Evolutionary conservation across 1,140 invertebrate genomes (phyloP).

Genomic region (Eubasilissa regina): DNA sequence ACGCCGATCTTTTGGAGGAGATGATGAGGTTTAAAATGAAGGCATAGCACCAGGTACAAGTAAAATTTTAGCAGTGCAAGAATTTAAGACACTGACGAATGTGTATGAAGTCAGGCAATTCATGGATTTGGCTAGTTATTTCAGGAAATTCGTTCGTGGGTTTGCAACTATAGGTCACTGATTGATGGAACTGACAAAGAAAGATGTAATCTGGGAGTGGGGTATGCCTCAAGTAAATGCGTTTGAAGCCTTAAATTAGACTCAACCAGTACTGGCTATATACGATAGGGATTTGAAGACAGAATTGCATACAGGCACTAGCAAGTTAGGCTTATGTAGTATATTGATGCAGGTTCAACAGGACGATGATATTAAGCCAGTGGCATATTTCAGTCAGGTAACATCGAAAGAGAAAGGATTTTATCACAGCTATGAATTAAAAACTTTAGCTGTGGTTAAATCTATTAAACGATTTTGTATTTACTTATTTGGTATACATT

Average conservation of each 20-base stretch:
- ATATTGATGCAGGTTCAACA: conserved; percentile 14
- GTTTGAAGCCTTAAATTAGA: neutral
- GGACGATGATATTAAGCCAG: conserved; percentile 60
- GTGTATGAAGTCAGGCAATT: conserved; percentile 17
- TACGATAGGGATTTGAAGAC: neutral
- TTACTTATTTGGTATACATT: too few relatives aligned
- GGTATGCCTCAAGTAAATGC: neutral
- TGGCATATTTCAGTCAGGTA: conserved; percentile 63
- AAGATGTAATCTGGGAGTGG: conserved; percentile 1
- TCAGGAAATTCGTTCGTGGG: conserved; percentile 60
- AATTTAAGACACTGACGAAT: conserved; percentile 4
- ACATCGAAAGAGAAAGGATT: conserved; percentile 61
- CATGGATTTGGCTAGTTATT: conserved; percentile 61
- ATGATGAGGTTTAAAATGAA: neutral
- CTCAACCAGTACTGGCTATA: neutral
- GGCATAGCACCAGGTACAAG: neutral
- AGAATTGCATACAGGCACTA: neutral
- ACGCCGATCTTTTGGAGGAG: neutral
- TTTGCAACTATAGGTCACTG: conserved; percentile 56
- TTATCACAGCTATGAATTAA: conserved; percentile 65
- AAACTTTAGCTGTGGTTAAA: too few relatives aligned
- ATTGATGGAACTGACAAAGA: conserved; percentile 29
- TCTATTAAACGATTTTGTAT: too few relatives aligned
- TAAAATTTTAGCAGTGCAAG: conserved; percentile 7
- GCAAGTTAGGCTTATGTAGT: conserved; percentile 2